Evolutionary conservation across 2,113 vertebrate species (phyloP), one percentile per base, ranked within the genome.

Genomic region (Mastomys natalensis): DNA sequence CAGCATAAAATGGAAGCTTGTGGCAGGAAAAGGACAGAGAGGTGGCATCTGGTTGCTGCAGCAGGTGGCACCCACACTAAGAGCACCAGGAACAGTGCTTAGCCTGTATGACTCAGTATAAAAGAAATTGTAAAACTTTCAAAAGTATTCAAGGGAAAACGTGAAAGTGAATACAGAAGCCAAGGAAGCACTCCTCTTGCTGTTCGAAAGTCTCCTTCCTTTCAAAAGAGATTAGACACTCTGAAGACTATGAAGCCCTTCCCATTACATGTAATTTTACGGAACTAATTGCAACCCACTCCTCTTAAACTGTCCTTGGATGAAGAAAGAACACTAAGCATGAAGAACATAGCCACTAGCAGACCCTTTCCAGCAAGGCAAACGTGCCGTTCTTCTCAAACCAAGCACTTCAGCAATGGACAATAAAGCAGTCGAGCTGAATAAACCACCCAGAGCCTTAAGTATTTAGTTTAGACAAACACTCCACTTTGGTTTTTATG

Each of bases 381-480:
- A 88, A 92, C n/a, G 62, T 34, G 16, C 51, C 21, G 9, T 16
- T 37, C 43, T 7, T 13, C 40, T 74, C 62, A 91, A 48, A 55
- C 53, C 86, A 91, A 89, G 90, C 94, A 48, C 34, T 60, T 94
- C 16, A 40, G 88, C 73, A 90, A 86, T 40, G 51, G 92, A 73
- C 45, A 78, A n/a, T 62, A 31, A 87, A 95, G 90, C 64, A 80
- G 43, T 2, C 86, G 48, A 53, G n/a, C n/a, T n/a, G n/a, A n/a
- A n/a, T n/a, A n/a, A n/a, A 37, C 7, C 45, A 53, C 78, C 34
- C 22, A 37, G 88, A 81, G 43, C 55, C 12, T 48, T 19, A 55
- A 58, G 34, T 58, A 45, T 97, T 96, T 91, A 60, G 55, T 93
- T 82, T 55, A n/a, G 60, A 74, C 60, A 92, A 68, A 95, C 58